phyloP scores from a whole-genome alignment of 1,140 invertebrate species.

The Lycorma delicatula region DNA sequence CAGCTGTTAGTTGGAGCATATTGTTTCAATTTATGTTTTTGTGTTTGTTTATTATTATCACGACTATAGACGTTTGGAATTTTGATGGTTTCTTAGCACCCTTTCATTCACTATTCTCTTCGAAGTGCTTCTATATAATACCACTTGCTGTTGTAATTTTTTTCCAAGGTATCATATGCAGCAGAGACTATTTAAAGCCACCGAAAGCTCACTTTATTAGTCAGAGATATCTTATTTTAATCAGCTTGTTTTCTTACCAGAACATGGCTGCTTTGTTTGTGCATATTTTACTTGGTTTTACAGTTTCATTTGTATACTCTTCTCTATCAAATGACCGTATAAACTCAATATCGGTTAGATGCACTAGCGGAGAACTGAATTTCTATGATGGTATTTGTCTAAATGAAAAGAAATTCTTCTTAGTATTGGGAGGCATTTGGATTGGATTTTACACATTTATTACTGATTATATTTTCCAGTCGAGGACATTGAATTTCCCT shows the following conservation, averaged over 20 bases:
- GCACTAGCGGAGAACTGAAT: slow-evolving; percentile 26
- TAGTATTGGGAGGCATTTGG: slow-evolving; percentile 56
- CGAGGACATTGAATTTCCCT: slow-evolving; percentile 43
- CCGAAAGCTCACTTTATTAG: slow-evolving; percentile 44
- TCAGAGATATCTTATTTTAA: slow-evolving; percentile 47
- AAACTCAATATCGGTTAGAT: slow-evolving; percentile 37
- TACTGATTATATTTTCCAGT: slow-evolving; percentile 43
- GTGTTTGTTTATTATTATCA: slow-evolving; percentile 40
- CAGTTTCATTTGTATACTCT: slow-evolving; percentile 51
- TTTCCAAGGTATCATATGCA: slow-evolving; percentile 47
- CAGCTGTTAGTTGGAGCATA: slow-evolving; percentile 14
- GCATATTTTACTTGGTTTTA: slow-evolving; percentile 48
- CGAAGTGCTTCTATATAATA: slow-evolving; percentile 46
- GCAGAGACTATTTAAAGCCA: slow-evolving; percentile 46
- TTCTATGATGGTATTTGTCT: slow-evolving; percentile 33
- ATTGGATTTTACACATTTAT: slow-evolving; percentile 58
- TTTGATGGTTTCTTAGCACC: slow-evolving; percentile 42
- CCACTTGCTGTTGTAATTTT: slow-evolving; percentile 43
- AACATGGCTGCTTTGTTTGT: slow-evolving; percentile 47
- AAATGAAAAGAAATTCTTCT: slow-evolving; percentile 46
- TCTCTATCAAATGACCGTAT: slow-evolving; percentile 46
- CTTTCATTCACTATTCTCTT: slow-evolving; percentile 41
- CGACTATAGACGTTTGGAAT: slow-evolving; percentile 44
- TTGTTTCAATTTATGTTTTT: slow-evolving; percentile 12
- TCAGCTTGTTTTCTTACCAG: slow-evolving; percentile 48